phyloP scores from a whole-genome alignment of 2,888 invertebrate species.

The Parapristionchus giblindavisi region DNA sequence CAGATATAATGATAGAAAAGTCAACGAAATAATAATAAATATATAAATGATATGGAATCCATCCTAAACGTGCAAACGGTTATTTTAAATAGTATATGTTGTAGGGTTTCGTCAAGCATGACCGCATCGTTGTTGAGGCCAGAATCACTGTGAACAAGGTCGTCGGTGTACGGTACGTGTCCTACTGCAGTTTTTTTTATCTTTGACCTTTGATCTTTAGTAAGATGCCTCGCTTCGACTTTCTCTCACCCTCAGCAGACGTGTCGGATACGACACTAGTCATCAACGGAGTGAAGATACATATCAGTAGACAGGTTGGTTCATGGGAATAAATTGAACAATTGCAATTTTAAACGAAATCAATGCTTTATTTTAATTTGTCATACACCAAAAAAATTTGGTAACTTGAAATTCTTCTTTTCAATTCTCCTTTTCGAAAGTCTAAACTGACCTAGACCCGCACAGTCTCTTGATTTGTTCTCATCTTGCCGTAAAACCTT shows the following conservation, averaged over 20 bases:
- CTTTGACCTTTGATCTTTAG: slow-evolving; percentile 39
- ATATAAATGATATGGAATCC: neutral
- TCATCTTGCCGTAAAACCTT: too few species aligned
- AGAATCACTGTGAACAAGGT: slow-evolving; percentile 63
- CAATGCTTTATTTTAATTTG: too few species aligned
- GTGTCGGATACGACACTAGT: slow-evolving; percentile 58
- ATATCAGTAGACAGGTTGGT: slow-evolving; percentile 62
- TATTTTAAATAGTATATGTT: neutral
- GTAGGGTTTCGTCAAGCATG: slow-evolving; percentile 58
- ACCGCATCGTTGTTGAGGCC: slow-evolving; percentile 63
- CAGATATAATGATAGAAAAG: neutral
- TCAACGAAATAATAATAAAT: neutral
- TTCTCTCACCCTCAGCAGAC: slow-evolving; percentile 50
- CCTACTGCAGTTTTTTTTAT: neutral
- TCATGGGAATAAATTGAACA: too few species aligned
- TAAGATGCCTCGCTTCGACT: slow-evolving; percentile 59
- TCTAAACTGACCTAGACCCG: too few species aligned
- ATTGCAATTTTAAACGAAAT: too few species aligned
- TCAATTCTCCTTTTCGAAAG: neutral
- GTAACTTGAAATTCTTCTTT: too few species aligned
- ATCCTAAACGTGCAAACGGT: too few species aligned
- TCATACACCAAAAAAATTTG: too few species aligned
- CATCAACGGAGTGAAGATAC: slow-evolving; percentile 62
- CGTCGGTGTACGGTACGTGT: slow-evolving; percentile 55
- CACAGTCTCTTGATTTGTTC: too few species aligned